Conservation (phyloP, 2,797 vertebrate genomes). For the Furcifer pardalis region DNA sequence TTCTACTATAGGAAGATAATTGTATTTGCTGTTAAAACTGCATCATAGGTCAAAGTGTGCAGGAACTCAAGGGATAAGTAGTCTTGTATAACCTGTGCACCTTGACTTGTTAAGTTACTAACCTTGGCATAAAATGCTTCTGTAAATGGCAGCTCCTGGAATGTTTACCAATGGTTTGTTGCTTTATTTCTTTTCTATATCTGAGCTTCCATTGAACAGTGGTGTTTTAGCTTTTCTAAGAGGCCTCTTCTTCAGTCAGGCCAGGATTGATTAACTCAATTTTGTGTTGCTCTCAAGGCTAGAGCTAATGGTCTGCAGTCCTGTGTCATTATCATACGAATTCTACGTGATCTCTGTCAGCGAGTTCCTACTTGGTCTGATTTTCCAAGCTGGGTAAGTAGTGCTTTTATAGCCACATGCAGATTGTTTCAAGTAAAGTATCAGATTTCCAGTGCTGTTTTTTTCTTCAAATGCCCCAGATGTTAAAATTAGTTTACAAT, state of each 20-base stretch:
- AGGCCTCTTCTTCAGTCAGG: slow-evolving; percentile 65
- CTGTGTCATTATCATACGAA: slow-evolving; percentile 97
- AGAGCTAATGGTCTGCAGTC: slow-evolving; percentile 99
- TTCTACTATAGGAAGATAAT: slow-evolving; percentile 75
- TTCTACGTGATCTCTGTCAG: slow-evolving; percentile 96
- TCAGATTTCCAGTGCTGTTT: not conserved
- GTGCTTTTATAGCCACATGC: slow-evolving; percentile 2
- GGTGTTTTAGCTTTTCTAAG: slow-evolving; percentile 89
- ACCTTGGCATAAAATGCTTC: slow-evolving; percentile 95
- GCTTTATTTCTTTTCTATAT: slow-evolving; percentile 75
- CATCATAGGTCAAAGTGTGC: slow-evolving; percentile 89
- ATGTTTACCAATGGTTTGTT: slow-evolving; percentile 75
- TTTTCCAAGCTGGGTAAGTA: slow-evolving; percentile 97
- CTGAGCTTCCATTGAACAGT: slow-evolving; percentile 96
- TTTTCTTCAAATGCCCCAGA: not conserved
- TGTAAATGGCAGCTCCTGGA: slow-evolving; percentile 94
- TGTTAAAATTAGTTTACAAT: not conserved
- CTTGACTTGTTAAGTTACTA: slow-evolving; percentile 92
- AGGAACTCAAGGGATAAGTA: slow-evolving; percentile 88
- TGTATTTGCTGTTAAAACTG: slow-evolving; percentile 76
- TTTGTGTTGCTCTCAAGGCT: slow-evolving; percentile 93
- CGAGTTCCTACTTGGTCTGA: slow-evolving; percentile 95
- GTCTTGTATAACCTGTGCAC: slow-evolving; percentile 94
- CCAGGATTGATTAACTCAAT: slow-evolving; percentile 81
- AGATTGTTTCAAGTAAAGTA: not conserved